These are phyloP conservation scores for Chrysotoxum bicinctum DNA, from an alignment of 2,888 invertebrate species.

Conservation along the genomic window DNA sequence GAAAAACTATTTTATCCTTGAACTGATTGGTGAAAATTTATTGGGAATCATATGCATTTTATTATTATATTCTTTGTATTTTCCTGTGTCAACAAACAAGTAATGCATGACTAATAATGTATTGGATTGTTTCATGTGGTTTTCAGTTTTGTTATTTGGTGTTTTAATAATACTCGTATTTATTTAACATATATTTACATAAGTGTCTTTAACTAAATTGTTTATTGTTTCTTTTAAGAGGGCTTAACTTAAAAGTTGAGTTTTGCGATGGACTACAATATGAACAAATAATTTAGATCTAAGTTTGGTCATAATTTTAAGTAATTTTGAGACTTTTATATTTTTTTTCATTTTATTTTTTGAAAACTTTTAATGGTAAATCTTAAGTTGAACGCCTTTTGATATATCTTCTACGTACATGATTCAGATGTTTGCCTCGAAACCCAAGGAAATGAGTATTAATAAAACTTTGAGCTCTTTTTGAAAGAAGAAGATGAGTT, in stretches of 20 bases:
- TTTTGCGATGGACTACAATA: conserved; percentile 7
- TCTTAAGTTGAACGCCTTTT: no score
- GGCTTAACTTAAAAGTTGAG: not conserved
- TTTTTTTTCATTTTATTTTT: no score
- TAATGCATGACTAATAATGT: not conserved
- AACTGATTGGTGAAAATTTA: conserved; percentile 37
- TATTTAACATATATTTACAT: not conserved
- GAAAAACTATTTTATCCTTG: not conserved
- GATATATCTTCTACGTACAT: no score
- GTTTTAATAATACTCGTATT: not conserved
- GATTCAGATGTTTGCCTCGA: no score
- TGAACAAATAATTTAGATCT: not conserved
- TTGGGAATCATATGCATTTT: conserved; percentile 18
- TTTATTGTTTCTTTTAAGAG: not conserved
- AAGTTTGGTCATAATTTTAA: no score
- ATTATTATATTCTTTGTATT: not conserved
- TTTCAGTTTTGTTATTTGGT: not conserved
- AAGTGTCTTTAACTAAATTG: not conserved
- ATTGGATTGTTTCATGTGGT: not conserved
- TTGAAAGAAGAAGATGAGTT: no score
- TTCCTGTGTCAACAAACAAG: not conserved
- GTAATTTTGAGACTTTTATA: no score
- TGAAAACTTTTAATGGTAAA: no score
- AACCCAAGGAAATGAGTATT: no score
- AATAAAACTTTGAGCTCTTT: no score